A percentile compares a stretch with the other conserved stretches of the same genome.
Conservation (phyloP, 2,113 vertebrate species). For the Cephalopholis sonnerati region DNA sequence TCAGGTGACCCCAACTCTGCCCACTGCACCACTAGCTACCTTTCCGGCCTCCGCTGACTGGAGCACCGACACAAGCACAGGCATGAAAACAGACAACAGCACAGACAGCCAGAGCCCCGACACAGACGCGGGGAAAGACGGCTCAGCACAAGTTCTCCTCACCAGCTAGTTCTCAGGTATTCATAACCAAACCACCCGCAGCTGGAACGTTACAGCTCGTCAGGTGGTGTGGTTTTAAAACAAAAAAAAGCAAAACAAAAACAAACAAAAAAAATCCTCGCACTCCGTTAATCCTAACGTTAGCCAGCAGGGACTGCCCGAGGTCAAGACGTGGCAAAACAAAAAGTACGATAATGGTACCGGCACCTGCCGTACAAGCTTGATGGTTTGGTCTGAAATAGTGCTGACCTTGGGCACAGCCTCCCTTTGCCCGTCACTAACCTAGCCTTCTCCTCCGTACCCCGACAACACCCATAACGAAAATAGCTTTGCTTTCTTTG, state of each 20-base stretch:
- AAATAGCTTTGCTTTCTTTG: constrained; percentile 61
- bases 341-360: constrained; percentile 20
- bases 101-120: constrained; percentile 58
- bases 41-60: constrained; percentile 87
- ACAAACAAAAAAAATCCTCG: constrained; percentile 43
- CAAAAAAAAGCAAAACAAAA: neutral
- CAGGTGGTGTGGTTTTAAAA: constrained; percentile 33
- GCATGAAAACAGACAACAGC: constrained; percentile 34
- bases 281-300: constrained; percentile 71
- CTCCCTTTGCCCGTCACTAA: constrained; percentile 68
- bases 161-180: constrained; percentile 79
- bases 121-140: constrained; percentile 45
- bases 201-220: constrained; percentile 11
- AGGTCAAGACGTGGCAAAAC: constrained; percentile 45
- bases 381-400: constrained; percentile 10
- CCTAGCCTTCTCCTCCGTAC: constrained; percentile 78
- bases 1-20: constrained; percentile 80
- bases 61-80: constrained; percentile 75
- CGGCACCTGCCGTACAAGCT: constrained; percentile 39
- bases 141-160: constrained; percentile 63
- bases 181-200: constrained; percentile 33
- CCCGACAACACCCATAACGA: constrained; percentile 75
- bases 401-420: constrained; percentile 59
- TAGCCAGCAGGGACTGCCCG: constrained; percentile 74
- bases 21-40: constrained; percentile 84